These are phyloP conservation scores for Drosophila nr. perissopoda DNA, from an alignment of 2,888 invertebrate genomes.

Conservation along the genomic window DNA sequence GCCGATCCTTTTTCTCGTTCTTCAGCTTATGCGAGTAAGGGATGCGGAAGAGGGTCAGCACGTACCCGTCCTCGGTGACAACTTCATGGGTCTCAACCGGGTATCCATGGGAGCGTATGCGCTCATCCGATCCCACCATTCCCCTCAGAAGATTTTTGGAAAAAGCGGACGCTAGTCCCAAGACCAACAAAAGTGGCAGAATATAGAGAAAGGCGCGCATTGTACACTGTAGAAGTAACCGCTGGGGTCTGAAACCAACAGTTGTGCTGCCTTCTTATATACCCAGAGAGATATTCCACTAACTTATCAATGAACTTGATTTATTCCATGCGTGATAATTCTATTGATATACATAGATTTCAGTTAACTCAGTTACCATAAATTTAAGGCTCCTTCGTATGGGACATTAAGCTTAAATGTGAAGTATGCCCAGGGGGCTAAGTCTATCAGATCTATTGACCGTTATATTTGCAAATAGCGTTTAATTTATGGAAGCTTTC, in stretches of 20 bases:
- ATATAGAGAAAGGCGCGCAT: constrained; percentile 34
- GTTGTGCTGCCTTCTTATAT: constrained; percentile 31
- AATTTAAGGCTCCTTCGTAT: constrained; percentile 17
- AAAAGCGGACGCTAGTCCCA: constrained; percentile 26
- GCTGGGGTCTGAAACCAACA: constrained; percentile 12
- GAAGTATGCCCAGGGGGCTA: not conserved
- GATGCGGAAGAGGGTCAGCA: constrained; percentile 80
- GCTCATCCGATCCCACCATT: constrained; percentile 65
- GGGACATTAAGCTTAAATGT: not conserved
- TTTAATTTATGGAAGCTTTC: constrained; percentile 10
- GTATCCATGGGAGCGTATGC: constrained; percentile 86
- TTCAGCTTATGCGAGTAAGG: constrained; percentile 76
- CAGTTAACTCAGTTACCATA: not conserved
- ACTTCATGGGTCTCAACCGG: constrained; percentile 88
- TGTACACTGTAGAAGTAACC: constrained; percentile 26
- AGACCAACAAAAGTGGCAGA: constrained; percentile 23
- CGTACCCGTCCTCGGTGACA: constrained; percentile 80
- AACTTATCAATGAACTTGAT: constrained; percentile 42
- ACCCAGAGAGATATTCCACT: constrained; percentile 2
- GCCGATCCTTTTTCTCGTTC: constrained; percentile 75
- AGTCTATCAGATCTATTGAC: not conserved
- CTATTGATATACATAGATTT: constrained; percentile 1
- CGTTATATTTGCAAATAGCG: not conserved
- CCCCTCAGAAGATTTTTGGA: constrained; percentile 26
- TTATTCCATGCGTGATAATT: constrained; percentile 44